Percentiles rank a stretch among this genome's conserved stretches.
Evolutionary conservation across 2,888 invertebrate genomes (phyloP).

Genomic region (Saturnia japonica): DNA sequence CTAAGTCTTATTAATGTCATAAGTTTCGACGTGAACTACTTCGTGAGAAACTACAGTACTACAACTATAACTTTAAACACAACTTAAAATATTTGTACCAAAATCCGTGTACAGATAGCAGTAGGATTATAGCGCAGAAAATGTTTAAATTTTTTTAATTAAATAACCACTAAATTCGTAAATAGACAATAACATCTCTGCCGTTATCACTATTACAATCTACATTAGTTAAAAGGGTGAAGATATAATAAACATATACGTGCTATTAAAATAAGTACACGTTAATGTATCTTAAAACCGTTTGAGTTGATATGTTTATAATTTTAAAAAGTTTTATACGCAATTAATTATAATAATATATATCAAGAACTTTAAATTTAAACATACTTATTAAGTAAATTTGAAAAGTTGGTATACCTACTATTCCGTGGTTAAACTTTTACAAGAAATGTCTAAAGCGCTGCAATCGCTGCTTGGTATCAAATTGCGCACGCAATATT

Average conservation of each 20-base stretch:
- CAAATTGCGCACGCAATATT: slow-evolving; percentile 37
- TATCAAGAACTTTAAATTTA: neutral
- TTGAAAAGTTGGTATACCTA: neutral
- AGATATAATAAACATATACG: too few species aligned
- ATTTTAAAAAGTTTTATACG: too few species aligned
- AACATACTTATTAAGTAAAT: neutral
- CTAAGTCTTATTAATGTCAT: neutral
- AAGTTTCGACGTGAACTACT: neutral
- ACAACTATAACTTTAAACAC: neutral
- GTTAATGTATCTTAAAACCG: too few species aligned
- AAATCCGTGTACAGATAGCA: too few species aligned
- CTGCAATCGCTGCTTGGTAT: slow-evolving; percentile 29
- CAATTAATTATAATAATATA: neutral
- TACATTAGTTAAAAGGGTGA: too few species aligned
- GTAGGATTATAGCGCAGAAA: too few species aligned
- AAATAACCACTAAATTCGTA: too few species aligned
- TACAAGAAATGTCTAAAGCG: slow-evolving; percentile 24
- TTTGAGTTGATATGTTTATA: too few species aligned
- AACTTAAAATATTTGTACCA: neutral
- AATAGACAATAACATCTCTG: too few species aligned
- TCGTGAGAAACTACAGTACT: neutral
- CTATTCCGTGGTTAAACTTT: neutral
- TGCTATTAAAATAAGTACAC: too few species aligned
- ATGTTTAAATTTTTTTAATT: too few species aligned
- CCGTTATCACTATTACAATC: too few species aligned